These are phyloP conservation scores for Metridium senile DNA, from an alignment of 92 coral and sea anemone genomes.

Conservation along the genomic window DNA sequence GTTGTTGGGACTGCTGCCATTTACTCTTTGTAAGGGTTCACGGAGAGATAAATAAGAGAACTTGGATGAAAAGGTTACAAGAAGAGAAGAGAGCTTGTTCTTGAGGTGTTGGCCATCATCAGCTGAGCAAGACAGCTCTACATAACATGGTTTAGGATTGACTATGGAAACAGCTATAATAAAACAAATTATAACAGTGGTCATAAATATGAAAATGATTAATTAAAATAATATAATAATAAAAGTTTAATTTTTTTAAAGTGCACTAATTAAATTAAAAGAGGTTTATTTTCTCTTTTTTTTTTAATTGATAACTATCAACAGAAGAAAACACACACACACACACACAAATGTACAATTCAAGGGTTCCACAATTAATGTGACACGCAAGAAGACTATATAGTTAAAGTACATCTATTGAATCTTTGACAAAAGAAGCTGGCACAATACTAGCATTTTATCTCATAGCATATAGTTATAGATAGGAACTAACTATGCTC, in stretches of 20 bases:
- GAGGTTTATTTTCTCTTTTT: too few species aligned
- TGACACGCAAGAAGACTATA: too few species aligned
- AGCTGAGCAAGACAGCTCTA: constrained; percentile 62
- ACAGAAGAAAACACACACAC: too few species aligned
- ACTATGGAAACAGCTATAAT: constrained; percentile 63
- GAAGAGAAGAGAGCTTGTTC: constrained; percentile 51
- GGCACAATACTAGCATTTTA: too few species aligned
- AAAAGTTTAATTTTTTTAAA: background rate
- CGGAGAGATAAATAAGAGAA: constrained; percentile 70
- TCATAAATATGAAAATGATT: background rate
- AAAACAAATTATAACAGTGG: background rate
- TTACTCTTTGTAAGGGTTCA: constrained; percentile 69
- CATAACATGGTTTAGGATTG: constrained; percentile 64
- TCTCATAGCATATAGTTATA: too few species aligned
- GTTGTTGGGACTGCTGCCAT: constrained; percentile 59
- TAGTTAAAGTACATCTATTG: too few species aligned
- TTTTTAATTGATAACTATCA: too few species aligned
- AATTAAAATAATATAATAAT: background rate
- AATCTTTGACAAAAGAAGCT: too few species aligned
- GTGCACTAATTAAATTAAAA: too few species aligned
- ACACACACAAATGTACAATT: too few species aligned
- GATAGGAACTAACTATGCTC: too few species aligned
- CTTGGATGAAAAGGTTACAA: constrained; percentile 67
- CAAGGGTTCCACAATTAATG: too few species aligned
- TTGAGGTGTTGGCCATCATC: constrained; percentile 53